These are phyloP conservation scores for Tinea trinotella DNA, from an alignment of 2,888 invertebrate species.

Conservation along the genomic window DNA sequence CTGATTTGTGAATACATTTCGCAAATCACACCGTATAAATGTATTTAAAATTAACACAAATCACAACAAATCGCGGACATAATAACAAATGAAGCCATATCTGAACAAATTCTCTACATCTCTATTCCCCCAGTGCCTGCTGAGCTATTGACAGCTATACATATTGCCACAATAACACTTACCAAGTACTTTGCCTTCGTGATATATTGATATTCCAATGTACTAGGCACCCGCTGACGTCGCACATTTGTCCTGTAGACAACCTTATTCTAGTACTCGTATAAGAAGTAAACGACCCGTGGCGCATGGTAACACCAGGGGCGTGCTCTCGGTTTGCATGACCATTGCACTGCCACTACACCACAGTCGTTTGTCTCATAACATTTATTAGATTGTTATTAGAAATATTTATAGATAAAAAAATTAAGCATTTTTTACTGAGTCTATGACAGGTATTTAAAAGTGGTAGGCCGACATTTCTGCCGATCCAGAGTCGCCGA, in stretches of 20 bases:
- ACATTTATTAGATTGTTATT: too few relatives aligned
- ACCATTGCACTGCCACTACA: too few relatives aligned
- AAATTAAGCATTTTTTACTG: too few relatives aligned
- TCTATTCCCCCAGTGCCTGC: neutral
- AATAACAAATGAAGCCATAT: neutral
- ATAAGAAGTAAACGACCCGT: neutral
- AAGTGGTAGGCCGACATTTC: too few relatives aligned
- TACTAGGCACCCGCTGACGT: neutral
- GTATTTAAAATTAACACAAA: neutral
- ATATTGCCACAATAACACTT: conserved; percentile 7
- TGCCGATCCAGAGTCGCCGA: too few relatives aligned
- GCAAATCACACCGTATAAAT: too few relatives aligned
- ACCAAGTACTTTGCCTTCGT: neutral
- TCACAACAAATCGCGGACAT: neutral
- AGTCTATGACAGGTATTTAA: too few relatives aligned
- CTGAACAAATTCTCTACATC: conserved; percentile 10
- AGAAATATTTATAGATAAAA: too few relatives aligned
- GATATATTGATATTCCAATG: neutral
- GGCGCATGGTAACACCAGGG: too few relatives aligned
- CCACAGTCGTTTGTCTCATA: too few relatives aligned
- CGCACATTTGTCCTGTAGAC: neutral
- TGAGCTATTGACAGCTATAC: conserved; percentile 13
- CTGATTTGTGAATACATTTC: too few relatives aligned
- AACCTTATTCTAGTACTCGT: neutral
- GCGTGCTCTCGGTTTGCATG: too few relatives aligned